These are phyloP conservation scores for Fabriciana adippe DNA, from an alignment of 2,888 invertebrate genomes.

Conservation along the genomic window DNA sequence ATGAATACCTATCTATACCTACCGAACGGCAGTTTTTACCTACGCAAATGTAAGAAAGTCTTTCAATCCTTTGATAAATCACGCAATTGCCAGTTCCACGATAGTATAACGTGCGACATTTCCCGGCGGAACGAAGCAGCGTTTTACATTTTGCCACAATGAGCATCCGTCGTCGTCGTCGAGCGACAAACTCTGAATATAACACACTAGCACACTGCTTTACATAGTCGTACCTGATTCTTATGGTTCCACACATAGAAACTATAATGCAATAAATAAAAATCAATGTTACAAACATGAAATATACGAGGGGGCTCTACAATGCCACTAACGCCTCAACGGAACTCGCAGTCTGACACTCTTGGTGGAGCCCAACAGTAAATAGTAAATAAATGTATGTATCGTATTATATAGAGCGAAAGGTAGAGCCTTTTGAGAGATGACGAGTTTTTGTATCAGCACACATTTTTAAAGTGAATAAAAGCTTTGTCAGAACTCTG, in stretches of 20 bases:
- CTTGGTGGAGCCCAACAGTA: constrained; percentile 1
- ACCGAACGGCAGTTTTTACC: too few species aligned
- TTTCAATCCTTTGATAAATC: constrained; percentile 27
- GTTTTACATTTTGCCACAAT: constrained; percentile 45
- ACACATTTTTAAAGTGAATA: constrained; percentile 1
- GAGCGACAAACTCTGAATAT: constrained; percentile 55
- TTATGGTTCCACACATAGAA: constrained; percentile 14
- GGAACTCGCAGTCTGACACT: constrained; percentile 26
- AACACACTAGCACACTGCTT: constrained; percentile 34
- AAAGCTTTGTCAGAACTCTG: not conserved
- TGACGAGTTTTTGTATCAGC: not conserved
- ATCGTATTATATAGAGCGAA: not conserved
- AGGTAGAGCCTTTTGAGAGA: constrained; percentile 4
- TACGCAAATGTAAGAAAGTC: not conserved
- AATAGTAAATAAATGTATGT: not conserved
- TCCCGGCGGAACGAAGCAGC: constrained; percentile 39
- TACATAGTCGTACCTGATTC: constrained; percentile 9
- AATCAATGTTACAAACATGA: constrained; percentile 40
- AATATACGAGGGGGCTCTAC: constrained; percentile 45
- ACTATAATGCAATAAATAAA: constrained; percentile 19
- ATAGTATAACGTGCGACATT: constrained; percentile 27
- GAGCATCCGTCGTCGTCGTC: constrained; percentile 47
- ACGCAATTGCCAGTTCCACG: constrained; percentile 22
- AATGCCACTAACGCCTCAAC: constrained; percentile 35
- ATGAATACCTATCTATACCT: too few species aligned